phyloP scores from a whole-genome alignment of 2,888 invertebrate species.

The Harmothoe impar region DNA sequence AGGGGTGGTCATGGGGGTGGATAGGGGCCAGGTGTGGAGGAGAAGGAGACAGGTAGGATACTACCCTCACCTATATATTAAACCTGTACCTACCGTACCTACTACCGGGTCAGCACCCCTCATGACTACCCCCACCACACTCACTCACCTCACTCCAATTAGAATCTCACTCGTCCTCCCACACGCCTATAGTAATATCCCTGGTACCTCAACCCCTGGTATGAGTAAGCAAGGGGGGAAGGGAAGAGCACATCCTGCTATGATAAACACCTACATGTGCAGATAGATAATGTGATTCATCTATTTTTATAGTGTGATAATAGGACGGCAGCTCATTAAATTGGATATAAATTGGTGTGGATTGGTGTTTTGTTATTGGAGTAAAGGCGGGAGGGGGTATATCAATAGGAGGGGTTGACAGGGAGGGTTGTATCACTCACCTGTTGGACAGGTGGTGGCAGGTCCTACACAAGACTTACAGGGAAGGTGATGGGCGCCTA shows the following conservation, averaged over 20 bases:
- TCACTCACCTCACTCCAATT: conserved; percentile 4
- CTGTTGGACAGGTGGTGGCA: neutral
- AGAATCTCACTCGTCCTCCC: neutral
- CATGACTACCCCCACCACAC: neutral
- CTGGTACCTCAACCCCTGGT: neutral
- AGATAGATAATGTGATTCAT: no score
- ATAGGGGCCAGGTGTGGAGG: conserved; percentile 6
- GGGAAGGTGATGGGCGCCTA: neutral
- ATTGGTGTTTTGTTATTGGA: no score
- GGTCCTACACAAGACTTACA: neutral
- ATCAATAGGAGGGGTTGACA: no score
- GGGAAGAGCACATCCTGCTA: no score
- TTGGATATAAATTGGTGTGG: no score
- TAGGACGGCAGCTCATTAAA: no score
- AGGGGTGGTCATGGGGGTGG: conserved; percentile 1
- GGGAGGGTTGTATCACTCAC: neutral
- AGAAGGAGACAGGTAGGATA: neutral
- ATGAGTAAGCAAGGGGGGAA: neutral
- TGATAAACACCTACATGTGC: no score
- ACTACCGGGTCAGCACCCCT: neutral
- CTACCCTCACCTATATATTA: no score
- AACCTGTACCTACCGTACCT: no score
- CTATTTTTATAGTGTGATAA: no score
- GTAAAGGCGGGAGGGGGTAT: no score
- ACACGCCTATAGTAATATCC: neutral